Conservation (phyloP, 2,888 invertebrate species). For the Cinara cedri region DNA sequence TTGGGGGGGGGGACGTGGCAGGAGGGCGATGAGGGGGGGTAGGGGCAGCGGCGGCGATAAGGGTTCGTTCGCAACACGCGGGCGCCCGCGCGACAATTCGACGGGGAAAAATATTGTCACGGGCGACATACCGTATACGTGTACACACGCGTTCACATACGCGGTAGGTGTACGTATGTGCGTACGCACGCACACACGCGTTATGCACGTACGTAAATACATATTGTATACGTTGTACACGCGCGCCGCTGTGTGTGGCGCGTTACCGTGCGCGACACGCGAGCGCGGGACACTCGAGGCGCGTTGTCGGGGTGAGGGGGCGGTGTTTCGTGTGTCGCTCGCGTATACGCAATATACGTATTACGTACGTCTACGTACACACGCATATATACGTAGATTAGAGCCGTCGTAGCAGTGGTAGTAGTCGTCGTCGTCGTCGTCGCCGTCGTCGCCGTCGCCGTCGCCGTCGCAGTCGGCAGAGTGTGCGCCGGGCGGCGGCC, state of each 20-base stretch:
- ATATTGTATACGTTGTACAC: not conserved
- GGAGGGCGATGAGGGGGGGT: not conserved
- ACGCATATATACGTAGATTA: slow-evolving; percentile 20
- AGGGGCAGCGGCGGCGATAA: not conserved
- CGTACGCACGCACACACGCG: too few relatives aligned
- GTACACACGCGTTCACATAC: too few relatives aligned
- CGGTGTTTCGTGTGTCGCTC: not conserved
- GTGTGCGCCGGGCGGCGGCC: too few relatives aligned
- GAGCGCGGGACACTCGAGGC: too few relatives aligned
- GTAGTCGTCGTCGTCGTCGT: too few relatives aligned
- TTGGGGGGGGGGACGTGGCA: too few relatives aligned
- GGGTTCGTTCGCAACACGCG: slow-evolving; percentile 16
- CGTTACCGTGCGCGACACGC: not conserved
- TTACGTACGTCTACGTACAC: too few relatives aligned
- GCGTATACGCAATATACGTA: not conserved
- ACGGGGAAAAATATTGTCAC: slow-evolving; percentile 33
- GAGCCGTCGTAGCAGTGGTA: not conserved
- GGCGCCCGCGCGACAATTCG: slow-evolving; percentile 10
- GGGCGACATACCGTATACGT: not conserved
- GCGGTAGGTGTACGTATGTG: too few relatives aligned
- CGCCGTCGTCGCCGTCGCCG: slow-evolving; percentile 24
- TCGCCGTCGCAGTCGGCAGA: slow-evolving; percentile 28
- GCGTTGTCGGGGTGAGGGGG: slow-evolving; percentile 4
- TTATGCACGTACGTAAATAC: not conserved
- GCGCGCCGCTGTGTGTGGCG: not conserved